phyloP scores from a whole-genome alignment of 1,140 invertebrate genomes.

The Euura lappo region DNA sequence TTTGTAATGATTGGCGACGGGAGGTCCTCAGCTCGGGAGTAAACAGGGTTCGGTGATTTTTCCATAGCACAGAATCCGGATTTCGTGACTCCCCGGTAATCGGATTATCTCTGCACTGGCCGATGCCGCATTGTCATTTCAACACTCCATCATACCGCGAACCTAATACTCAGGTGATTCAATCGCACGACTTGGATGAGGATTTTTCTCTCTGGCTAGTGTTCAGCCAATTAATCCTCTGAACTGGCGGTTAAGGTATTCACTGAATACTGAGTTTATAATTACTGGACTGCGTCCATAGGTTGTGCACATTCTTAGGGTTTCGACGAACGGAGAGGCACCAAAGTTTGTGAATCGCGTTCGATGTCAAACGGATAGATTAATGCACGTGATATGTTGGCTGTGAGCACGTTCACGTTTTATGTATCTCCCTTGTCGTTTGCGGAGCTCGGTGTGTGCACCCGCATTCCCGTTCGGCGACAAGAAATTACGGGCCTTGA shows the following conservation, averaged over 20 bases:
- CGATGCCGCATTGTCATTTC: too few species aligned
- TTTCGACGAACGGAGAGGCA: too few species aligned
- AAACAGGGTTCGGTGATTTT: neutral
- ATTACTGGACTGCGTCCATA: slow-evolving; percentile 44
- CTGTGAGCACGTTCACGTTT: slow-evolving; percentile 52
- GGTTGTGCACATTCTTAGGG: too few species aligned
- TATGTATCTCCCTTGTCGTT: slow-evolving; percentile 24
- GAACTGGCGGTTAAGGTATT: slow-evolving; percentile 51
- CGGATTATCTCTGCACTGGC: too few species aligned
- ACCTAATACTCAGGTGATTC: too few species aligned
- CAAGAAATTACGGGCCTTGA: slow-evolving; percentile 5
- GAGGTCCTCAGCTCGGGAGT: neutral
- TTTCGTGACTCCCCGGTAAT: neutral
- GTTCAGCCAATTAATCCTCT: slow-evolving; percentile 39
- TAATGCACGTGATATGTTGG: slow-evolving; percentile 58
- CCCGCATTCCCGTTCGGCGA: neutral
- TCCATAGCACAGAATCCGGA: neutral
- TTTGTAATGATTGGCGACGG: neutral
- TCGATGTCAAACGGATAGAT: slow-evolving; percentile 47
- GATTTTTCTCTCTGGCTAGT: neutral
- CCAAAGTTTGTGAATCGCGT: slow-evolving; percentile 43
- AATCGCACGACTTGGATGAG: neutral
- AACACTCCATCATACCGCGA: too few species aligned
- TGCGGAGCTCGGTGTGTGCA: neutral
- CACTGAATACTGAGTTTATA: slow-evolving; percentile 55